Evolutionary conservation across 2,113 vertebrate genomes (phyloP).

Genomic region (Gadus chalcogrammus): DNA sequence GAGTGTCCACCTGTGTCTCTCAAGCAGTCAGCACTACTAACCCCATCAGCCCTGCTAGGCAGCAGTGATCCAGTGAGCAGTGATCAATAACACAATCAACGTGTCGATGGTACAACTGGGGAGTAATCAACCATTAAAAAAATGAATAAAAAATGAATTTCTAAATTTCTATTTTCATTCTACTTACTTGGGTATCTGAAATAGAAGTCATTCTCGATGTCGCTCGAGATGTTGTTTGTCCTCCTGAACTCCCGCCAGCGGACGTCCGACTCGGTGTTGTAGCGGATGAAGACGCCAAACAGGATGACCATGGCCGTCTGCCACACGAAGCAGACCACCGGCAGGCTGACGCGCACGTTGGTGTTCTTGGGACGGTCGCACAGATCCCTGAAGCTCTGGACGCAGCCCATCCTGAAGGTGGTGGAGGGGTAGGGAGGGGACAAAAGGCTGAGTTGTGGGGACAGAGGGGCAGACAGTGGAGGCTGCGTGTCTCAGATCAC

Average conservation of each 20-base stretch:
- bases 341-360: conserved; percentile 80
- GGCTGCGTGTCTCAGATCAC: too few species aligned
- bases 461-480: background rate
- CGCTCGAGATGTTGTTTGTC: conserved; percentile 69
- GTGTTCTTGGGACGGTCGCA: conserved; percentile 78
- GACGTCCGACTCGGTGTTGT: conserved; percentile 67
- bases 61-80: too few species aligned
- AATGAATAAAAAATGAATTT: too few species aligned
- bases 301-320: conserved; percentile 86
- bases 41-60: too few species aligned
- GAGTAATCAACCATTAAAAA: too few species aligned
- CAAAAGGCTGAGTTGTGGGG: background rate
- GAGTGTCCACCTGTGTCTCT: too few species aligned
- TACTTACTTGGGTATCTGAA: conserved; percentile 97
- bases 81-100: too few species aligned
- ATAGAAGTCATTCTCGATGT: conserved; percentile 92
- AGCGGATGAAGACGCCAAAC: conserved; percentile 89
- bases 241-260: conserved; percentile 72
- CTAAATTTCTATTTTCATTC: too few species aligned
- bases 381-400: conserved; percentile 55
- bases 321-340: conserved; percentile 82
- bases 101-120: too few species aligned
- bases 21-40: too few species aligned
- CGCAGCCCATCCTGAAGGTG: conserved; percentile 59
- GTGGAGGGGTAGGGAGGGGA: too few species aligned